Percentiles rank a stretch among this genome's conserved stretches.
These are phyloP conservation scores for Bufo bufo DNA, from an alignment of 2,113 vertebrate species.

Conservation along the genomic window DNA sequence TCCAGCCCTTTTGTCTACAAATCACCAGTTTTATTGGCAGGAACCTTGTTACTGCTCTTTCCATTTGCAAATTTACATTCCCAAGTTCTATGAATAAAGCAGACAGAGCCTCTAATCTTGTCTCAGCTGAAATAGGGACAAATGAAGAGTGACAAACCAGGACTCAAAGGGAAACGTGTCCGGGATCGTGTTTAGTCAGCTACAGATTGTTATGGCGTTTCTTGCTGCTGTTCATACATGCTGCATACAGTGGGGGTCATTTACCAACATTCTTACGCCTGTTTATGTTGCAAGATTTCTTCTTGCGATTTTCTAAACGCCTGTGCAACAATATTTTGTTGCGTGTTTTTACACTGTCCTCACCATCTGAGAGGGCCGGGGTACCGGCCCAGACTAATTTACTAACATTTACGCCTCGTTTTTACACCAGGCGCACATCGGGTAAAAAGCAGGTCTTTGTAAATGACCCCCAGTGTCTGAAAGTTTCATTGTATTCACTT, in stretches of 20 bases:
- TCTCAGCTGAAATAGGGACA: neutral
- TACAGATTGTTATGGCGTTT: neutral
- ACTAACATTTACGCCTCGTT: no score
- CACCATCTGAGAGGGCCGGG: no score
- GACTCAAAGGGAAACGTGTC: neutral
- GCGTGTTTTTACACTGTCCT: no score
- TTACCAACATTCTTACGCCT: no score
- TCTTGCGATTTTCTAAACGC: no score
- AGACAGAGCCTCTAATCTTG: neutral
- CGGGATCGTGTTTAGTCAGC: neutral
- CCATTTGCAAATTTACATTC: slow-evolving; percentile 8
- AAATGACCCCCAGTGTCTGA: neutral
- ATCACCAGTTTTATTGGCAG: slow-evolving; percentile 15
- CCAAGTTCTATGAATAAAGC: neutral
- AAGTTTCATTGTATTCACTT: neutral
- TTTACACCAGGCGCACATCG: no score
- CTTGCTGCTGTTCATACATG: neutral
- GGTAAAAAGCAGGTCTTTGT: no score
- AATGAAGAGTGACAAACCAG: slow-evolving; percentile 8
- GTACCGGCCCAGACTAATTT: no score
- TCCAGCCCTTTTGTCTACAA: neutral
- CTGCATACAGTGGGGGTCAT: neutral
- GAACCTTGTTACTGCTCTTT: slow-evolving; percentile 13
- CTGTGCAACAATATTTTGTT: no score
- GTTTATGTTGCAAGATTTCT: no score